These are phyloP conservation scores for Achlya flavicornis DNA, from an alignment of 2,888 invertebrate species.

Conservation along the genomic window DNA sequence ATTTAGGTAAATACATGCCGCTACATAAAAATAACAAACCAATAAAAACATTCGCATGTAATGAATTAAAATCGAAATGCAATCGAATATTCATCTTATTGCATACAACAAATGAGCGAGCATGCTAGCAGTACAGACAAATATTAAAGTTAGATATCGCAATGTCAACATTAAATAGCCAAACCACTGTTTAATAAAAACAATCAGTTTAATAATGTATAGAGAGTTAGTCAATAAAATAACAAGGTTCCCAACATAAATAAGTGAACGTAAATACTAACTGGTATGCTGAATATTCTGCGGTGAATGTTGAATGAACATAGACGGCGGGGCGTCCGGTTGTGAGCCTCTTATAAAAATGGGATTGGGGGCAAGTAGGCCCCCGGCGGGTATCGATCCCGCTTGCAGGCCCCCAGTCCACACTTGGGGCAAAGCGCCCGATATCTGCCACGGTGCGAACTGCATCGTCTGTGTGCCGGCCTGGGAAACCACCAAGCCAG, in stretches of 20 bases:
- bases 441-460: slow-evolving; percentile 91
- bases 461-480: slow-evolving; percentile 89
- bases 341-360: slow-evolving; percentile 93
- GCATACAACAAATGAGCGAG: neutral
- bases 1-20: neutral
- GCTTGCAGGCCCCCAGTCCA: slow-evolving; percentile 89
- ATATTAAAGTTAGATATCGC: neutral
- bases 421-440: slow-evolving; percentile 87
- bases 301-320: slow-evolving; percentile 93
- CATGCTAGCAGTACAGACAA: neutral
- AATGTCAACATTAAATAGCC: neutral
- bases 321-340: slow-evolving; percentile 86
- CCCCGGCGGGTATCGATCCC: slow-evolving; percentile 86
- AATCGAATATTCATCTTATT: no score
- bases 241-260: slow-evolving; percentile 11
- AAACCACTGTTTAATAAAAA: no score
- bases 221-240: no score
- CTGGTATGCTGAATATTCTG: slow-evolving; percentile 81
- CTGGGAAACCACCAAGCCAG: slow-evolving; percentile 51
- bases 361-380: slow-evolving; percentile 88
- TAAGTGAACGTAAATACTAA: slow-evolving; percentile 59
- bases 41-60: slow-evolving; percentile 1
- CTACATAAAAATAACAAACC: neutral
- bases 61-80: neutral
- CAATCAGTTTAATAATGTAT: no score